These are phyloP conservation scores for Neotoma lepida DNA, from an alignment of 2,113 vertebrate species.

Conservation along the genomic window DNA sequence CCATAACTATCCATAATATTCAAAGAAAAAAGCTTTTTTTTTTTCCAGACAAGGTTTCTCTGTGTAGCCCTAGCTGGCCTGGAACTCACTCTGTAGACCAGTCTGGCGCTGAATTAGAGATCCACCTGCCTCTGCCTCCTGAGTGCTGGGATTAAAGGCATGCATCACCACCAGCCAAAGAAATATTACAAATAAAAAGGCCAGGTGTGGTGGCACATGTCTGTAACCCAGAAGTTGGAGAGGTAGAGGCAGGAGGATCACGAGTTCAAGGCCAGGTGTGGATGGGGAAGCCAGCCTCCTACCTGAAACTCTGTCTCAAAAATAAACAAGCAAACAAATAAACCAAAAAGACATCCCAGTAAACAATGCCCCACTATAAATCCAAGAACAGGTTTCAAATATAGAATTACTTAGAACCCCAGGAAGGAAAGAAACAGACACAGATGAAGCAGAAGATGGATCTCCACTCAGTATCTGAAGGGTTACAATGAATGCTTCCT, in stretches of 20 bases:
- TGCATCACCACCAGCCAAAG: background rate
- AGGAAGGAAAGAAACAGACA: background rate
- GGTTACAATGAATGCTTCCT: rapidly evolving
- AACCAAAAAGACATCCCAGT: background rate
- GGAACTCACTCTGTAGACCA: background rate
- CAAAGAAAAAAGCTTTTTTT: background rate
- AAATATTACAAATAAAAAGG: background rate
- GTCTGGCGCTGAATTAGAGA: background rate
- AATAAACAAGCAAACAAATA: background rate
- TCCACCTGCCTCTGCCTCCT: background rate
- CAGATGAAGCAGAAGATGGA: background rate
- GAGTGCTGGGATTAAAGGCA: background rate
- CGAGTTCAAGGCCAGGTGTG: background rate
- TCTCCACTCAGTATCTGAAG: rapidly evolving
- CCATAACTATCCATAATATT: background rate
- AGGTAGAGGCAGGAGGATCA: background rate
- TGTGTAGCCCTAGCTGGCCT: background rate
- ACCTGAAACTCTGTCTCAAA: background rate
- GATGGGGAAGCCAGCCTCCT: background rate
- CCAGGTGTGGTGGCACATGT: background rate
- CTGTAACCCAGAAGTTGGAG: background rate
- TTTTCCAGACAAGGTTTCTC: background rate
- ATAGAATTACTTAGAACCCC: background rate
- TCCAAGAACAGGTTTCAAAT: background rate
- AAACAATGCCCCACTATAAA: background rate